phyloP scores from a whole-genome alignment of 2,888 invertebrate genomes.

The Drosophila mimica region DNA sequence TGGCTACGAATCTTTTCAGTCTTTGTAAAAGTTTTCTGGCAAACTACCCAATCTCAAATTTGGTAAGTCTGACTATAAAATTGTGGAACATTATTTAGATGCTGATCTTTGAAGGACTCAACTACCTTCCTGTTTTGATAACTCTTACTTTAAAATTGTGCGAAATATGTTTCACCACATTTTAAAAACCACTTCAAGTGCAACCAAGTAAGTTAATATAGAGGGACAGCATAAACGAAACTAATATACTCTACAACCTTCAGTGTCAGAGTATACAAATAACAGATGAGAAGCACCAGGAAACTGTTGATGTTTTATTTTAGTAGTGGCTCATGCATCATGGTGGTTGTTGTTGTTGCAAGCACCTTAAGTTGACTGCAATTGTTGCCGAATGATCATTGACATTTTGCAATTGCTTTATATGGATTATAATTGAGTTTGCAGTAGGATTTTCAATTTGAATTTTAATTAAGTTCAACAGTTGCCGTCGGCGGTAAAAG shows the following conservation, averaged over 20 bases:
- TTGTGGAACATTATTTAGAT: background rate
- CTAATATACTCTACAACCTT: background rate
- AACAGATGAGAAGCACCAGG: constrained; percentile 30
- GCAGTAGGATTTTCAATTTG: constrained; percentile 13
- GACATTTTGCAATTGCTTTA: constrained; percentile 34
- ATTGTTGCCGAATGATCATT: constrained; percentile 38
- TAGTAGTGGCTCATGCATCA: constrained; percentile 1
- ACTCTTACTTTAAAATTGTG: background rate
- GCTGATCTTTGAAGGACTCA: background rate
- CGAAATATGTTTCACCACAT: background rate
- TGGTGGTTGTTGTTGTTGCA: constrained; percentile 8
- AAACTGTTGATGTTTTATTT: constrained; percentile 17
- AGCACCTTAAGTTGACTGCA: constrained; percentile 31
- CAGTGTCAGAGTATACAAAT: background rate
- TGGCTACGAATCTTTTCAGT: no score
- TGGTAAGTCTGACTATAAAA: background rate
- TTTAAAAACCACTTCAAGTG: background rate
- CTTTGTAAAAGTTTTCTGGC: background rate
- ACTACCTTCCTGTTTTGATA: background rate
- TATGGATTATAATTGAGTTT: constrained; percentile 44
- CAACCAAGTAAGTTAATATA: background rate
- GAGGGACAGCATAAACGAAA: background rate
- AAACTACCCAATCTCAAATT: background rate
- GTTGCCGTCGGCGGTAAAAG: constrained; percentile 57
- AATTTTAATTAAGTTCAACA: constrained; percentile 51